Percentiles rank a stretch among this genome's conserved stretches.
Evolutionary conservation across 2,797 vertebrate genomes (phyloP).

Genomic region (Ctenochaetus hawaiiensis): DNA sequence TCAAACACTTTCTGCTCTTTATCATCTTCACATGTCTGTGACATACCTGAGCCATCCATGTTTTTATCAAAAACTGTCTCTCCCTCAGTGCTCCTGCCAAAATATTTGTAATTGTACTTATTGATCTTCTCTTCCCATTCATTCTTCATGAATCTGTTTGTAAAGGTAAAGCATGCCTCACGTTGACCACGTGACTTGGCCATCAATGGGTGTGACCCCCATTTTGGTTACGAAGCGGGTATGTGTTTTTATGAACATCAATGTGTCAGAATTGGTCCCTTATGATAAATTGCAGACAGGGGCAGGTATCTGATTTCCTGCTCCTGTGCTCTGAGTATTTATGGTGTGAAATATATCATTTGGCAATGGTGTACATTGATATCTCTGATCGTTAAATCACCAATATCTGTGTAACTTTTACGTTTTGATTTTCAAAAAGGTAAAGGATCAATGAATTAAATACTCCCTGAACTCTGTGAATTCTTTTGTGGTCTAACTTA

Average conservation of each 20-base stretch:
- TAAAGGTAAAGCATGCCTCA: slow-evolving; percentile 82
- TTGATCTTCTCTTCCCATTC: slow-evolving; percentile 58
- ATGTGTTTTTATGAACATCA: slow-evolving; percentile 77
- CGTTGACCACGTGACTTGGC: slow-evolving; percentile 71
- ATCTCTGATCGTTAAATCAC: slow-evolving; percentile 87
- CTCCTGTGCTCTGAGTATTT: slow-evolving; percentile 83
- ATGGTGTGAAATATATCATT: slow-evolving; percentile 89
- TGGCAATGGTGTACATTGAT: slow-evolving; percentile 88
- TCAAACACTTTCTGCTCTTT: slow-evolving; percentile 59
- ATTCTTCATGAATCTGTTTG: slow-evolving; percentile 77
- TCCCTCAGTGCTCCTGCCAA: slow-evolving; percentile 77
- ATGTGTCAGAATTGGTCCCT: slow-evolving; percentile 85
- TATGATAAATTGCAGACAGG: slow-evolving; percentile 80
- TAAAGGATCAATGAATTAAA: slow-evolving; percentile 87
- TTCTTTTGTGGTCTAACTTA: slow-evolving; percentile 67
- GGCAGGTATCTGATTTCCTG: slow-evolving; percentile 77
- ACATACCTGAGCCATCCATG: slow-evolving; percentile 72
- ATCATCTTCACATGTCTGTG: slow-evolving; percentile 65
- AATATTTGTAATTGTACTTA: slow-evolving; percentile 79
- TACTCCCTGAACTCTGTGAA: slow-evolving; percentile 81
- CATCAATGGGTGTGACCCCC: slow-evolving; percentile 65
- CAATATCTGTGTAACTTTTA: slow-evolving; percentile 87
- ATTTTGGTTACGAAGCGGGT: slow-evolving; percentile 73
- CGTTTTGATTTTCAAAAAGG: slow-evolving; percentile 87
- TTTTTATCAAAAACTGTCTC: slow-evolving; percentile 59